Percentiles rank a stretch among this genome's conserved stretches.
Evolutionary conservation across 2,797 vertebrate genomes (phyloP).

Genomic region (Myotis myotis): DNA sequence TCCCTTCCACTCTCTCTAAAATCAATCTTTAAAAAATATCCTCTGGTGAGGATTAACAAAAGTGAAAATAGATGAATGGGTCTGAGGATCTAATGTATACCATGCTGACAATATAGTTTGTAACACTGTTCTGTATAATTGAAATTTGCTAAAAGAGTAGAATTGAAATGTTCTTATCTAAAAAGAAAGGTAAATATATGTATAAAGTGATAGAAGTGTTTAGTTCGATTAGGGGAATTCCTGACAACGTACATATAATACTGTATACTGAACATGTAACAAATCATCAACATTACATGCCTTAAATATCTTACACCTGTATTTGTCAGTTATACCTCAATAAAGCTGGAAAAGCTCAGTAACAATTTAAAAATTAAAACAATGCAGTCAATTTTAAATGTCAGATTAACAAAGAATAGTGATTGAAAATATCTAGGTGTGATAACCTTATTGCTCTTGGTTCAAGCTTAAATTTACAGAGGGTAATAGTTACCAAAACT

Average conservation of each 20-base stretch:
- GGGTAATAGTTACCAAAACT: background rate
- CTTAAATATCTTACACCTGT: background rate
- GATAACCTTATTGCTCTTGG: background rate
- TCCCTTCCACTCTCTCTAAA: no score
- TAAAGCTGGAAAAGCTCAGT: background rate
- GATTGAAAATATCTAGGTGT: background rate
- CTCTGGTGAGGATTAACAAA: no score
- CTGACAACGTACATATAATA: background rate
- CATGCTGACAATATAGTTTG: background rate
- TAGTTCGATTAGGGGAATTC: background rate
- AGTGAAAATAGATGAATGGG: background rate
- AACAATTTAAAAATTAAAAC: background rate
- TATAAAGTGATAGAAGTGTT: background rate
- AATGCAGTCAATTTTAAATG: background rate
- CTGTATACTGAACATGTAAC: background rate
- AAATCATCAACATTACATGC: background rate
- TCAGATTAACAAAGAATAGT: background rate
- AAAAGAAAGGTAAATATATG: background rate
- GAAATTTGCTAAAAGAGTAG: background rate
- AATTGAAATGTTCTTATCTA: background rate
- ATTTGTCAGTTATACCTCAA: background rate
- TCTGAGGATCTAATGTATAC: background rate
- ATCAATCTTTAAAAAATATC: no score
- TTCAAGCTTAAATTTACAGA: background rate
- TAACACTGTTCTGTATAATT: background rate